Evolutionary conservation across 2,797 vertebrate genomes (phyloP).

Genomic region (Nothura maculosa): DNA sequence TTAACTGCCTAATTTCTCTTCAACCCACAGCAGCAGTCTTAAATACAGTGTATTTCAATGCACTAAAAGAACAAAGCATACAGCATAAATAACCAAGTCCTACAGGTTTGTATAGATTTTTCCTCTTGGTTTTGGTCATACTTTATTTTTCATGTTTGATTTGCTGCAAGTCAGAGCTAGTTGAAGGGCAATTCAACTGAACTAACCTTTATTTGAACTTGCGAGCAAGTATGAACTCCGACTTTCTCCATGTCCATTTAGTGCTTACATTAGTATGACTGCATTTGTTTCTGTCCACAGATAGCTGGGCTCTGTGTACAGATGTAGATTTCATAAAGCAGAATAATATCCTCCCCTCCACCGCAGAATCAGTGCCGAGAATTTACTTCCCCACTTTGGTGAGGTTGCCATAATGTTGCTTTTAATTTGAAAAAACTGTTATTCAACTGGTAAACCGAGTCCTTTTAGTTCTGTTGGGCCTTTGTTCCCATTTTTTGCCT

Average conservation of each 20-base stretch:
- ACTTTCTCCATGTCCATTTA: neutral
- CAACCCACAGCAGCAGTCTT: neutral
- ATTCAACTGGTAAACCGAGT: neutral
- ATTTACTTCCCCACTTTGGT: neutral
- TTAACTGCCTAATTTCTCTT: neutral
- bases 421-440: slow-evolving; percentile 58
- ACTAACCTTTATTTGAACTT: neutral
- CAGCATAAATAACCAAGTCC: neutral
- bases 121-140: neutral
- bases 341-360: neutral
- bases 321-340: neutral
- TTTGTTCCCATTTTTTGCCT: slow-evolving; percentile 71
- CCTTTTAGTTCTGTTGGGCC: slow-evolving; percentile 32
- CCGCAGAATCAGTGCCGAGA: neutral
- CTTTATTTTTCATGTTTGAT: neutral
- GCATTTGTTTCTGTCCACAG: neutral
- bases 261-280: neutral
- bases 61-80: neutral
- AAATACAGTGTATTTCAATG: neutral
- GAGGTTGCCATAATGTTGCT: slow-evolving; percentile 14
- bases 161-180: neutral
- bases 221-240: neutral
- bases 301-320: neutral
- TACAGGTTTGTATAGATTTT: neutral
- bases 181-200: neutral